Evolutionary conservation across 2,797 vertebrate genomes (phyloP), one percentile per base, ranked within the genome.

Genomic region (Bradypus variegatus): DNA sequence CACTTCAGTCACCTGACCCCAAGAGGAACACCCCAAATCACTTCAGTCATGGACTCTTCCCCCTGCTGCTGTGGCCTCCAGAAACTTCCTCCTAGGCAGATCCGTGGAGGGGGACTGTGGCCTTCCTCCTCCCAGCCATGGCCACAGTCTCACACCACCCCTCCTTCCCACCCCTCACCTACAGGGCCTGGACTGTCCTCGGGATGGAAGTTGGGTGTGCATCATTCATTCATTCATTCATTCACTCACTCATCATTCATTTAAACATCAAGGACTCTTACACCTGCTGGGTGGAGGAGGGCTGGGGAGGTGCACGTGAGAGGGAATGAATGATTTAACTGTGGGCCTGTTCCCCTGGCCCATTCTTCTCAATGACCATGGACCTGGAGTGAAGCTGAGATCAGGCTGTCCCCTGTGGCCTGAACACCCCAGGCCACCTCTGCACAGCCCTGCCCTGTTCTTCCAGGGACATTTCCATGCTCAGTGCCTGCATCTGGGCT

Each of bases 11-110:
- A 36, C 75, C 33, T 53, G 55, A 90, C 36, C 45, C 53, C 38
- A 73, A 45, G 76, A 93, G 21, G n/a, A 94, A 60, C 89, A 88
- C 36, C 81, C 62, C 31, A 91, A 89, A 78, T 75, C 31, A 1
- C 10, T 29, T 70, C 80, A 72, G 48, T 36, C 72, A 7, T 19
- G 38, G 92, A 70, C 70, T 14, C 45, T 53, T 53, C 7, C 41
- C 84, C 76, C 41, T 45, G 1, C 87, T 70, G 25, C 95, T 91
- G 50, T 92, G 21, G 76, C 84, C 93, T 84, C 31, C 6, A 78
- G 86, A 2, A 0, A 10, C 75, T 86, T 95, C 55, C 53, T 12
- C 12, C 0, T 7, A 21, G 86, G 27, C 33, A 90, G 0, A 29
- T 48, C 86, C 92, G 13, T 33, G 60, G 92, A 78, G 78, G 41